Evolutionary conservation across 1,140 invertebrate genomes (phyloP), one percentile per base, ranked within the genome.

Genomic region (Apocrypta bakeri): DNA sequence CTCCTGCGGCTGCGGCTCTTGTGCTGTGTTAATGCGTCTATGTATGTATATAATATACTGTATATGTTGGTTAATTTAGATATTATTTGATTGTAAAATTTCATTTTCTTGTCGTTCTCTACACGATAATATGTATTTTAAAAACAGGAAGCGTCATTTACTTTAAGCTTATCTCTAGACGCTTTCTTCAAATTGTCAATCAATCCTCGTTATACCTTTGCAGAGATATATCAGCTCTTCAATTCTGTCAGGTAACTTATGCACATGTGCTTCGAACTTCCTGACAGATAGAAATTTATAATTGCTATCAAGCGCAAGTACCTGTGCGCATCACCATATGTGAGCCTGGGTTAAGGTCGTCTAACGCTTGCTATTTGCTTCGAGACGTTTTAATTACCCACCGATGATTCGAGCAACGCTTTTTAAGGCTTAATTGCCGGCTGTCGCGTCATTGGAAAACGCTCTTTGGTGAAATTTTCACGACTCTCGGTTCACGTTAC

Each of bases 151-250:
- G 48, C 48, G 33, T 9, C 9, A 37, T 37, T 4, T 37, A 37
- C 9, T 37, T 9, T 9, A 37, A 37, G 33, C 33, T 4, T 2
- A n/a, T 56, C 48, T 56, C 48, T 21, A n/a, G 21, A 7, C 48
- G 17, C 48, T 56, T 56, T 56, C 56, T 75, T 61, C 27, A 14
- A 61, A 84, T 78, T 83, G 82, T 85, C 83, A 85, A 37, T 33
- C 31, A 17, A 12, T 40, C 33, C 24, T 9, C 31, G 37, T 63
- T 25, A 40, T 25, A 11, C 17, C 29, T n/a, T n/a, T 11, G 29
- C 64, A n/a, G 64, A 14, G 0, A 12, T 11, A 33, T 1, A 31
- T 21, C 33, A 7, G 0, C 56, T 66, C 14, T 63, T 7, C 9
- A 66, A 77, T 27, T 64, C 33, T 11, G 61, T n/a, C 27, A 25